Percentiles rank a stretch among this genome's conserved stretches.
These are phyloP conservation scores for Acipenser ruthenus DNA, from an alignment of 2,797 vertebrate genomes.

Conservation along the genomic window DNA sequence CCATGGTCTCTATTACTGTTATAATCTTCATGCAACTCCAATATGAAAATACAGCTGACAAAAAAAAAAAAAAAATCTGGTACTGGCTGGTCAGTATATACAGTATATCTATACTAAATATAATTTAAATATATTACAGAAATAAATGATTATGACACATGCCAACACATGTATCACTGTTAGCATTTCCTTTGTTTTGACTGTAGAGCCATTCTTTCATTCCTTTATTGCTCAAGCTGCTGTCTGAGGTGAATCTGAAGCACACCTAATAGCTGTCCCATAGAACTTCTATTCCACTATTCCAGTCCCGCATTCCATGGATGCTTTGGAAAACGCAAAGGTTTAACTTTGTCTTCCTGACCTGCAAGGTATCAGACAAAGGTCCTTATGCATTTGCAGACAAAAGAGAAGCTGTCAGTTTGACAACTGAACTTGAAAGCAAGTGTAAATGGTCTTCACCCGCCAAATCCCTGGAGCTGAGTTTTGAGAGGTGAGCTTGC, in stretches of 20 bases:
- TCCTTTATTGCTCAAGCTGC: too few species aligned
- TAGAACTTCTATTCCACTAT: background rate
- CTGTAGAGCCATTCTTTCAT: too few species aligned
- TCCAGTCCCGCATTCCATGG: conserved; percentile 27
- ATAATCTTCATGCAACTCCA: too few species aligned
- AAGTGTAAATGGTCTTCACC: conserved; percentile 33
- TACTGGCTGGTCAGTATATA: too few species aligned
- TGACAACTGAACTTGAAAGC: conserved; percentile 29
- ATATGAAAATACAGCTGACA: too few species aligned
- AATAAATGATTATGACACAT: too few species aligned
- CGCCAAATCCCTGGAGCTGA: conserved; percentile 33
- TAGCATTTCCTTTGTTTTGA: too few species aligned
- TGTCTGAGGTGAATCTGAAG: background rate
- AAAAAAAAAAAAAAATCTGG: too few species aligned
- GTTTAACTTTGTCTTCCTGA: conserved; percentile 37
- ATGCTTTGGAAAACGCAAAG: conserved; percentile 39
- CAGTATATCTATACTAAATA: too few species aligned
- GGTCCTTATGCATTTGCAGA: conserved; percentile 31
- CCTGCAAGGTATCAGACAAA: conserved; percentile 30
- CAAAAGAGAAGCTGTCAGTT: conserved; percentile 45
- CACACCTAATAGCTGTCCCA: background rate
- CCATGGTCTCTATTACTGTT: too few species aligned
- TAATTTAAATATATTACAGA: too few species aligned
- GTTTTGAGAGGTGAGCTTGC: conserved; percentile 32
- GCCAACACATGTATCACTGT: too few species aligned